phyloP scores from a whole-genome alignment of 2,888 invertebrate species.

The Tromatobia lineatoria region DNA sequence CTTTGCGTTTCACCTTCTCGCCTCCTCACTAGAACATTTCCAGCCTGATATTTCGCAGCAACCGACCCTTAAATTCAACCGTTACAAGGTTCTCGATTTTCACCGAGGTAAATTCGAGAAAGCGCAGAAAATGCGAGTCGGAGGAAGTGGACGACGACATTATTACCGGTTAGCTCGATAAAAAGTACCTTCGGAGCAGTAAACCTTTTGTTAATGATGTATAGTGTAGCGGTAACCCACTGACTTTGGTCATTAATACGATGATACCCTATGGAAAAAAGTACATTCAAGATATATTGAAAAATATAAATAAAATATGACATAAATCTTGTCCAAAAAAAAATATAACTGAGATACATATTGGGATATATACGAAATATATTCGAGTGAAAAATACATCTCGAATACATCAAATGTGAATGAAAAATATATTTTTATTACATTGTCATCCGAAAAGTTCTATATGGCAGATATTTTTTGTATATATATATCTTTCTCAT shows the following conservation, averaged over 20 bases:
- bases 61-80: conserved; percentile 41
- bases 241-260: neutral
- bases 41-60: conserved; percentile 20
- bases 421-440: no score
- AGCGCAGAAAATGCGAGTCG: neutral
- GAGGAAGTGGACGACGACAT: neutral
- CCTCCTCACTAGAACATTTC: neutral
- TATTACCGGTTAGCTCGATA: conserved; percentile 27
- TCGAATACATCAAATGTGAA: no score
- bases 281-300: no score
- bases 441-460: no score
- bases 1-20: neutral
- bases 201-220: neutral
- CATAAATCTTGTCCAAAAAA: no score
- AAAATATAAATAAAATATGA: no score
- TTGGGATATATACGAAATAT: no score
- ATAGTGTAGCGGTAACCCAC: neutral
- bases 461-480: no score
- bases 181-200: neutral
- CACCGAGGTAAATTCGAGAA: conserved; percentile 23
- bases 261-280: no score
- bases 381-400: no score
- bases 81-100: conserved; percentile 2
- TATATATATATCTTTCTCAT: no score
- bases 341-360: no score